Percentiles rank a stretch among this genome's conserved stretches.
Evolutionary conservation across 2,888 invertebrate genomes (phyloP).

Genomic region (Phlogophora meticulosa): DNA sequence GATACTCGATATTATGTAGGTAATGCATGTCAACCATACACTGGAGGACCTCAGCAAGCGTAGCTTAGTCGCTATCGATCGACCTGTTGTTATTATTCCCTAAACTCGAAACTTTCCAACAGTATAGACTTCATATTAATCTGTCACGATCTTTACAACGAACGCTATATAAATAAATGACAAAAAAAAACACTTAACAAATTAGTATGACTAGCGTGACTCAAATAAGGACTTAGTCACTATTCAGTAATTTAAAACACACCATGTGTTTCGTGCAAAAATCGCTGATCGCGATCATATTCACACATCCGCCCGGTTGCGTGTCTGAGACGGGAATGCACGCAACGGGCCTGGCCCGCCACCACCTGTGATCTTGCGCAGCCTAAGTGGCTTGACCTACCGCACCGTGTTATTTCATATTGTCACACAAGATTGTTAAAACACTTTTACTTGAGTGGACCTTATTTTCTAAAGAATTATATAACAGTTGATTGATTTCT

Average conservation of each 20-base stretch:
- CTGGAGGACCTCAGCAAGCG: too few relatives aligned
- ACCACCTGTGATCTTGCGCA: slow-evolving; percentile 67
- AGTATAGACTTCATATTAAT: neutral
- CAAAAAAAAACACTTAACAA: slow-evolving; percentile 10
- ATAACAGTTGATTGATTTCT: neutral
- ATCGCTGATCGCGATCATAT: slow-evolving; percentile 60
- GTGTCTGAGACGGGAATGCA: slow-evolving; percentile 62
- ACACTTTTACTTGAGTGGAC: slow-evolving; percentile 28
- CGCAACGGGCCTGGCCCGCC: slow-evolving; percentile 47
- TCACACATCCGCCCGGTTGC: slow-evolving; percentile 70
- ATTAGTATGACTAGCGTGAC: slow-evolving; percentile 37
- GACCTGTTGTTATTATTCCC: too few relatives aligned
- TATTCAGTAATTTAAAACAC: slow-evolving; percentile 34
- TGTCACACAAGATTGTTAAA: slow-evolving; percentile 21
- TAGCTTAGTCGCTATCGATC: too few relatives aligned
- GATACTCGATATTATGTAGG: too few relatives aligned
- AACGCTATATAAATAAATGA: neutral
- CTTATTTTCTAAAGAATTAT: neutral
- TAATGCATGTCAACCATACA: too few relatives aligned
- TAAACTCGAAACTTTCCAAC: neutral
- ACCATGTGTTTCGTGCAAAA: slow-evolving; percentile 58
- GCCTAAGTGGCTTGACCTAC: slow-evolving; percentile 70
- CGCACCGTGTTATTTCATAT: slow-evolving; percentile 52
- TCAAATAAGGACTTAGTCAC: slow-evolving; percentile 34
- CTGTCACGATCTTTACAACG: neutral